phyloP scores from a whole-genome alignment of 2,113 vertebrate species.

The Illadopsis cleaveri region DNA sequence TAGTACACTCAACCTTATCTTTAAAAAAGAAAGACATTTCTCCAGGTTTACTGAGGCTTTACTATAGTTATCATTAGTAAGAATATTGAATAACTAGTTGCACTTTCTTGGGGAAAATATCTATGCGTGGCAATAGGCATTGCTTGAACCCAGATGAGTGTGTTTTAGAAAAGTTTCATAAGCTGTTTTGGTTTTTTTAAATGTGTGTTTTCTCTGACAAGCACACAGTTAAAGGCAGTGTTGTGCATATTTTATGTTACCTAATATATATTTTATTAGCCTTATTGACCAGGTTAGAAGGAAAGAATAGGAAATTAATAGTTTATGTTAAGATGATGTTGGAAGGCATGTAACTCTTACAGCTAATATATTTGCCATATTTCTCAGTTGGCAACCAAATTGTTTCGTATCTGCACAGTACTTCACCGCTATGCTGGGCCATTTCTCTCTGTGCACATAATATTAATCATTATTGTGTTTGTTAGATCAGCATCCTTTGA shows the following conservation, averaged over 20 bases:
- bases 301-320: constrained; percentile 1
- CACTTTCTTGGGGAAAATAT: neutral
- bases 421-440: neutral
- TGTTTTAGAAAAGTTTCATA: neutral
- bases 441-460: neutral
- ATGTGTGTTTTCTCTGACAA: neutral
- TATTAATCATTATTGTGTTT: neutral
- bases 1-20: neutral
- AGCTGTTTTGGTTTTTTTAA: neutral
- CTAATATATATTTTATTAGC: neutral
- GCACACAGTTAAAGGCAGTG: neutral
- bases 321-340: neutral
- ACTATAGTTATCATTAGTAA: neutral
- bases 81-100: neutral
- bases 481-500: neutral
- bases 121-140: neutral
- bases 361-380: neutral
- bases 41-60: neutral
- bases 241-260: neutral
- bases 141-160: neutral
- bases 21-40: neutral
- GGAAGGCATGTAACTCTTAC: neutral
- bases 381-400: neutral
- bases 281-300: neutral
- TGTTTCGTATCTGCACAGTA: neutral